Percentiles rank a stretch among this genome's conserved stretches.
Conservation (phyloP, 2,113 vertebrate genomes). For the Mormyrus lacerda region DNA sequence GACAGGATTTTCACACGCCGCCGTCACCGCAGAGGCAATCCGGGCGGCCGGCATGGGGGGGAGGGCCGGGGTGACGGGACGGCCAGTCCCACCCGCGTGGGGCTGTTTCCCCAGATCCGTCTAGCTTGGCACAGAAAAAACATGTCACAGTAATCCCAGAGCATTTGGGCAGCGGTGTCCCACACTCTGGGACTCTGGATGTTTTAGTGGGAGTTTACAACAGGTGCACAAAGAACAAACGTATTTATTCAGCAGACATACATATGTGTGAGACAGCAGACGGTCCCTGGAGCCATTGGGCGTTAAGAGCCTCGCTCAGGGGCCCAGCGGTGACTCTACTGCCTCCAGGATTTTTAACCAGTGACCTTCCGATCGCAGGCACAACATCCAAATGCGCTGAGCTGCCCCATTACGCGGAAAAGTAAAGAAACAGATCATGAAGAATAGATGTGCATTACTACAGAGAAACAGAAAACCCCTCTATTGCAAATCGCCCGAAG, state of each 20-base stretch:
- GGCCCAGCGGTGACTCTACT: not conserved
- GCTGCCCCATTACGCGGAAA: not conserved
- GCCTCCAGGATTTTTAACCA: not conserved
- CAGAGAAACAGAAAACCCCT: not conserved
- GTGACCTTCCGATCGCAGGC: not conserved
- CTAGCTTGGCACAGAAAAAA: not conserved
- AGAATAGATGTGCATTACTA: not conserved
- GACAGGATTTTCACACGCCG: not conserved
- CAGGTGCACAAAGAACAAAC: not conserved
- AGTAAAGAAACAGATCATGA: not conserved
- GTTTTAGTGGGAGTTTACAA: not conserved
- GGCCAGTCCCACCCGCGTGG: too few relatives aligned
- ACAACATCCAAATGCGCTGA: not conserved
- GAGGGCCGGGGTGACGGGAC: not conserved
- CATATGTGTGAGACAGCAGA: not conserved
- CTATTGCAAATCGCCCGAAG: not conserved
- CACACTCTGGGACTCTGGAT: not conserved
- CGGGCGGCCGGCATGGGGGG: not conserved
- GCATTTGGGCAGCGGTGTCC: not conserved
- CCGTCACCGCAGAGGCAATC: not conserved
- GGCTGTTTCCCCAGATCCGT: not conserved
- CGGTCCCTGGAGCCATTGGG: not conserved
- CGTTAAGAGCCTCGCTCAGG: not conserved
- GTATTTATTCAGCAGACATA: not conserved
- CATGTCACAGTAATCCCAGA: not conserved